Evolutionary conservation across 2,888 invertebrate genomes (phyloP), one percentile per base, ranked within the genome.

Genomic region (Lepidochitona cinerea): DNA sequence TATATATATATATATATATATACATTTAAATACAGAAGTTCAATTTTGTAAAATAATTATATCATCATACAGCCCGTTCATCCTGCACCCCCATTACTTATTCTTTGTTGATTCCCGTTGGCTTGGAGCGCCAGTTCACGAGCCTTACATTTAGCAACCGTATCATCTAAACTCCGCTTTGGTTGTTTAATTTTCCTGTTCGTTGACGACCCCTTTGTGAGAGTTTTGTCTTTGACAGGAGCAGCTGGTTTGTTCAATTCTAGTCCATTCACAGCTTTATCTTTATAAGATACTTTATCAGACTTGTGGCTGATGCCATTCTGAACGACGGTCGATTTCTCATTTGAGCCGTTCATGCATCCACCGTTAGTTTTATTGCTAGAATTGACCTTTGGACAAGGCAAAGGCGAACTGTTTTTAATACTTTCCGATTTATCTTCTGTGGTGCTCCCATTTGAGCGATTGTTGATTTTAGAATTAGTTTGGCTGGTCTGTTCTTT

Each of bases 121-220:
- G 59, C 59, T 26, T 59, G 59, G 29, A 59, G 59, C 23, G 59
- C 59, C 29, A 59, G 59, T 59, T 59, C 59, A 14, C 59, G 23
- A 26, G 59, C 59, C 9, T 59, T 59, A 26, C 59, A 59, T 26
- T 59, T 59, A 23, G 59, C 59, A 23, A 59, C 59, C 4, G 23
- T 59, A 59, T 59, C 59, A 26, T 59, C 59, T 9, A 59, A 29
- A 9, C 59, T 59, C 3, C 59, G 23, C 9, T 59, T 59, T 14
- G 59, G 4, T 4, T 59, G 18, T 29, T 59, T 59, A 1, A 23
- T 32, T 59, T 59, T 59, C 26, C 26, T 23, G 12, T 14, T 26
- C 9, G 23, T 23, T 59, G 59, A 59, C 2, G 59, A 1, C 7
- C n/a, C 49, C 23, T 49, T 49, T 18, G 49, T 18, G 7, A 4